Conservation (phyloP, 92 coral and sea anemone species). For the Paramuricea clavata region DNA sequence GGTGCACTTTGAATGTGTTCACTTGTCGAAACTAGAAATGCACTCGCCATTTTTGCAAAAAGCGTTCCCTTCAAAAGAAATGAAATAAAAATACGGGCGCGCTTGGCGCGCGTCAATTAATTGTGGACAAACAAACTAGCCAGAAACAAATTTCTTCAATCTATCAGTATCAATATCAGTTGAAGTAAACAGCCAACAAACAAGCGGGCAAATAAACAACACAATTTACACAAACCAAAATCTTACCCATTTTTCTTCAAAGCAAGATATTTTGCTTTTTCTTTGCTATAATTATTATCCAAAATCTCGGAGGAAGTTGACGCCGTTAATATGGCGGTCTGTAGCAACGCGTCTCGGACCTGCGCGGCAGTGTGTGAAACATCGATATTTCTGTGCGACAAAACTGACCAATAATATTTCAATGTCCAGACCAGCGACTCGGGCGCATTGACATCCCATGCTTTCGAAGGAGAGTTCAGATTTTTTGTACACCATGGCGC, state of each 20-base stretch:
- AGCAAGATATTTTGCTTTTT: constrained; percentile 39
- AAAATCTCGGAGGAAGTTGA: constrained; percentile 32
- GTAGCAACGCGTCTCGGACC: constrained; percentile 41
- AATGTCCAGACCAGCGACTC: constrained; percentile 37
- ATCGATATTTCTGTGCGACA: constrained; percentile 24
- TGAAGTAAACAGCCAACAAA: no score
- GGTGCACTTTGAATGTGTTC: no score
- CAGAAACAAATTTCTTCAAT: no score
- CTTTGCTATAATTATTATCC: constrained; percentile 20
- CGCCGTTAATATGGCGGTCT: constrained; percentile 41
- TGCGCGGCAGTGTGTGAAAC: constrained; percentile 16
- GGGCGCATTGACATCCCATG: constrained; percentile 30
- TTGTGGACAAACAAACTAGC: no score
- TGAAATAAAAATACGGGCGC: no score
- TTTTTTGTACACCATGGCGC: constrained; percentile 36
- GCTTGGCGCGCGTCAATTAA: no score
- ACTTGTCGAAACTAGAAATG: no score
- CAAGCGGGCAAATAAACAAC: background rate
- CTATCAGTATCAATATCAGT: no score
- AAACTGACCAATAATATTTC: constrained; percentile 42
- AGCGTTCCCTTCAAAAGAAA: no score
- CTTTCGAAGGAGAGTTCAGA: constrained; percentile 6
- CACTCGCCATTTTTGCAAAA: no score
- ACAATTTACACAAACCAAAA: background rate
- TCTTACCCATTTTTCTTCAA: constrained; percentile 43